Evolutionary conservation across 23 tunicate species (phyloP), one percentile per base, ranked within the genome.

Genomic region (Corella eumyota): DNA sequence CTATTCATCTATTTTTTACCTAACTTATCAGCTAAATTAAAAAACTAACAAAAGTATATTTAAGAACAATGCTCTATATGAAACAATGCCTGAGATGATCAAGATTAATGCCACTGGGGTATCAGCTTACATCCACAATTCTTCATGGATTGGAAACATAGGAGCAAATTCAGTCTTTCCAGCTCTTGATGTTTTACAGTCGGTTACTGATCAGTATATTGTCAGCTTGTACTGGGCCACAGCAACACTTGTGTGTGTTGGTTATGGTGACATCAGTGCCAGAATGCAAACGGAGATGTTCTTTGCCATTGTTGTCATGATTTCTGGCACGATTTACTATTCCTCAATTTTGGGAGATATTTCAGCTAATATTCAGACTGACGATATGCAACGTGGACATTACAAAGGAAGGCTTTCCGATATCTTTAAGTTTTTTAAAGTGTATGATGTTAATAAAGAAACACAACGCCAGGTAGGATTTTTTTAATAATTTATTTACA

Each of bases 151-250:
- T 22, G 85, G 85, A 0, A 44, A 34, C 30, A 61, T 75, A 32
- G 74, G 63, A 1, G 6, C 44, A 2, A 22, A 36, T 7, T 15
- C 57, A 17, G 15, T 20, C 22, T 84, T 84, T 48, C 88, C 96
- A 0, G 34, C 83, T 20, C 36, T 88, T 13, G 68, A 79, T 26
- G 28, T 88, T 4, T 23, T 57, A 11, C 25, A 22, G 3, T 72
- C 88, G 2, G 66, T 67, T 11, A 21, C 65, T 0, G 79, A 88
- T 36, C 96, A 79, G 30, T 88, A 88, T 52, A 67, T 88, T 6
- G 71, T 88, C 61, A 72, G 88, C 56, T 51, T 79, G 0, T 88
- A 88, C 72, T 88, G 76, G 80, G 77, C 87, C 21, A 88, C 96
- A 0, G 90, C 88, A 30, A 88, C 88, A 1, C 37, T 88, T 32